phyloP scores from a whole-genome alignment of 2,888 invertebrate genomes.

The Patella ulyssiponensis region DNA sequence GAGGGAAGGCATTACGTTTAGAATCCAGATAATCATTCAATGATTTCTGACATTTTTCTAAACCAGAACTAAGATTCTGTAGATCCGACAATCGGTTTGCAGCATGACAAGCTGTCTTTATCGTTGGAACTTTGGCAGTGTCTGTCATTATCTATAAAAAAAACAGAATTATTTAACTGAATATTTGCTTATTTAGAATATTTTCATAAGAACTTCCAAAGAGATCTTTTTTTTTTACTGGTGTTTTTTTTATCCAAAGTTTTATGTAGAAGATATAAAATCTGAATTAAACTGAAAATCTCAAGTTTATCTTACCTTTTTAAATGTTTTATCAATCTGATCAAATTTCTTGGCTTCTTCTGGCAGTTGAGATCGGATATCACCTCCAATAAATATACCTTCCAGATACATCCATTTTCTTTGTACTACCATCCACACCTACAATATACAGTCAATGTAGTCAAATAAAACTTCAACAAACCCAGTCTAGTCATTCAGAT shows the following conservation, averaged over 20 bases:
- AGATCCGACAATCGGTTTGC: conserved; percentile 84
- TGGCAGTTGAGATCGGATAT: conserved; percentile 88
- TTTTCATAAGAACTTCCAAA: too few relatives aligned
- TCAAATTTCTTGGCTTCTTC: conserved; percentile 93
- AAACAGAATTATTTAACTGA: background rate
- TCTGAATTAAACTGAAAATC: too few relatives aligned
- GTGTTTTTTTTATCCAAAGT: too few relatives aligned
- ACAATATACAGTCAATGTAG: conserved; percentile 11
- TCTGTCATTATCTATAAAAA: conserved; percentile 84
- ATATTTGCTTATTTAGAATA: background rate
- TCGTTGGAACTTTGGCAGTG: conserved; percentile 84
- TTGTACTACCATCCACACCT: conserved; percentile 87
- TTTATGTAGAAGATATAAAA: too few relatives aligned
- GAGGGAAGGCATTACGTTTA: conserved; percentile 88
- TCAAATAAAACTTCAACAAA: background rate
- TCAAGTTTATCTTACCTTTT: conserved; percentile 75
- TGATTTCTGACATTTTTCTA: conserved; percentile 93
- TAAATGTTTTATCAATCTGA: conserved; percentile 86
- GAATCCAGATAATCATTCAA: conserved; percentile 90
- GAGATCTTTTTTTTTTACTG: too few relatives aligned
- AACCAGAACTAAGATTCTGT: conserved; percentile 80
- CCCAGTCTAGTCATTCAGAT: too few relatives aligned
- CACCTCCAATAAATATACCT: conserved; percentile 91
- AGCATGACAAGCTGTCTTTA: conserved; percentile 84
- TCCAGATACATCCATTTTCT: conserved; percentile 93